Evolutionary conservation across 2,113 vertebrate species (phyloP), one percentile per base, ranked within the genome.

Genomic region (Podiceps cristatus): DNA sequence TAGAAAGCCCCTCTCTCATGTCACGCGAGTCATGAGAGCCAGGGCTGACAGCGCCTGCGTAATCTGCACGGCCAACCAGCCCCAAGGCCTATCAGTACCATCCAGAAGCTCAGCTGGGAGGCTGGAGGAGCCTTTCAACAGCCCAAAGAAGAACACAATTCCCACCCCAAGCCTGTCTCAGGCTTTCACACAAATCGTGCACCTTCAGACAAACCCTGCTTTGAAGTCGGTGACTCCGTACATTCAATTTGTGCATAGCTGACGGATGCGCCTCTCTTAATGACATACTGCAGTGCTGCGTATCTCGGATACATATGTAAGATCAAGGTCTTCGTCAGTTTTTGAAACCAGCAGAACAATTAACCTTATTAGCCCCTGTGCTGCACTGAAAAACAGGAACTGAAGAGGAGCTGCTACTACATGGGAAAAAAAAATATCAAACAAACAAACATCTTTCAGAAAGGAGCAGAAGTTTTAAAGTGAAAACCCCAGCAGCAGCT

Each of bases 331-430:
- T 80, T 72, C 62, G 64, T 33, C 77, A 69, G 78, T 96, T 88
- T 85, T 90, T 2, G 0, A 94, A 96, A 87, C 37, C 14, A 2
- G 64, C 15, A 66, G 55, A 93, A 88, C 35, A 80, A 95, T 95
- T 95, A 95, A 95, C 72, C 45, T 93, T 56, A 95, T 69, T 90
- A 96, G 79, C n/a, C 44, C 42, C 67, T 84, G 53, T 66, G 60
- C 40, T 76, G 59, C 82, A 77, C 80, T 75, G 68, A 95, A 88
- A 52, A 96, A 86, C 49, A 76, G 24, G 91, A 92, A 94, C 28
- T 58, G 37, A 87, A 90, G 40, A 75, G 1, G 1, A 72, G 58
- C 29, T 14, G 1, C 75, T 82, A 55, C 33, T 74, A 82, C 64
- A 24, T 10, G 10, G 28, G 49, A 77, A 35, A 80, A 18, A 29